A percentile compares a stretch with the other conserved stretches of the same genome.
Evolutionary conservation across 1,140 invertebrate genomes (phyloP).

Genomic region (Zaprionus taronus): DNA sequence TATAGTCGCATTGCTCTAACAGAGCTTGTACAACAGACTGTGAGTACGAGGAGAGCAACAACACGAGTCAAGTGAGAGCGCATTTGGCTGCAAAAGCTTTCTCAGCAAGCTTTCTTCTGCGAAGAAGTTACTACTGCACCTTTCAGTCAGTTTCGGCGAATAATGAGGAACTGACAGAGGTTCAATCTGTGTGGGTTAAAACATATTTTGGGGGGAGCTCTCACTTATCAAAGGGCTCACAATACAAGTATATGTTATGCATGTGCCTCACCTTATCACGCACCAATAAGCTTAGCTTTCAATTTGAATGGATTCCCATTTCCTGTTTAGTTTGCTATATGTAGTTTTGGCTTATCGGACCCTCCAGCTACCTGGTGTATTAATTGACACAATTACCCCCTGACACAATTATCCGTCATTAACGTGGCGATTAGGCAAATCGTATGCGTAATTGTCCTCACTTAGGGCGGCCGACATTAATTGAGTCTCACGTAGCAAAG

Average conservation of each 20-base stretch:
- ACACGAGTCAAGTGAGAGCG: constrained; percentile 11
- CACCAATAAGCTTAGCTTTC: not conserved
- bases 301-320: not conserved
- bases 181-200: not conserved
- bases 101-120: not conserved
- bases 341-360: not conserved
- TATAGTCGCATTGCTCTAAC: constrained; percentile 42
- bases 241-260: too few relatives aligned
- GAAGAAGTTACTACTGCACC: not conserved
- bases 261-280: not conserved
- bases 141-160: constrained; percentile 19
- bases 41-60: constrained; percentile 27
- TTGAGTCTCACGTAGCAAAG: constrained; percentile 2
- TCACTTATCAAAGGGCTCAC: not conserved
- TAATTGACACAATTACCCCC: constrained; percentile 14
- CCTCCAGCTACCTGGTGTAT: not conserved
- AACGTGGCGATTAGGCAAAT: constrained; percentile 12
- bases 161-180: constrained; percentile 20
- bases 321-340: not conserved
- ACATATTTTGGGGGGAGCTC: not conserved
- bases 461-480: constrained; percentile 18
- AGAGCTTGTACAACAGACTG: not conserved
- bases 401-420: constrained; percentile 12
- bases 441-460: constrained; percentile 25
- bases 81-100: constrained; percentile 40